These are phyloP conservation scores for Hirtodrosophila histrioides DNA, from an alignment of 2,888 invertebrate genomes.

Conservation along the genomic window DNA sequence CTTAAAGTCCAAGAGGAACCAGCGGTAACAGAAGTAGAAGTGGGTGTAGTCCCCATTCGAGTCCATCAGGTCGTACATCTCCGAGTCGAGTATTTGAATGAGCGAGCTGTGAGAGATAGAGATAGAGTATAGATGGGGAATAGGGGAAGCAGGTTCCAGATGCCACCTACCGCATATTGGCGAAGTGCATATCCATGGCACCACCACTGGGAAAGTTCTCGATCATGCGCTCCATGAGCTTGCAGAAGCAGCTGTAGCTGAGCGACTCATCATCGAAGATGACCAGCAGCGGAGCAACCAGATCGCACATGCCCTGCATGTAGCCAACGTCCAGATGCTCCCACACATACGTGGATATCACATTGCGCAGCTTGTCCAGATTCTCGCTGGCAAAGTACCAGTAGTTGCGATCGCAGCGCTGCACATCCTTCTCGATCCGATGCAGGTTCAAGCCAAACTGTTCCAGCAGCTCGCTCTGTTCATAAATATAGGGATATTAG, in stretches of 20 bases:
- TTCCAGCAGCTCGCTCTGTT: conserved; percentile 92
- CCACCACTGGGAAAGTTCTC: conserved; percentile 96
- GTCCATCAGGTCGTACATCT: conserved; percentile 97
- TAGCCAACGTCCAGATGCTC: conserved; percentile 97
- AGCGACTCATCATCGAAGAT: conserved; percentile 96
- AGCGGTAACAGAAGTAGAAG: conserved; percentile 98
- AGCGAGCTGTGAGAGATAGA: conserved; percentile 86
- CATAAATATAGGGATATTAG: conserved; percentile 62
- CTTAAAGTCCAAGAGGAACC: conserved; percentile 98
- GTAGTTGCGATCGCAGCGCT: conserved; percentile 96
- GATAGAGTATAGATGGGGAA: too few species aligned
- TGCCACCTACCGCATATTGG: conserved; percentile 91
- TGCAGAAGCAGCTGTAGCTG: conserved; percentile 95
- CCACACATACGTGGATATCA: conserved; percentile 97
- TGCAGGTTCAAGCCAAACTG: conserved; percentile 95
- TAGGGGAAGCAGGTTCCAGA: background rate
- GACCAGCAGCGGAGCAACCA: conserved; percentile 96
- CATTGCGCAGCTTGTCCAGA: conserved; percentile 95
- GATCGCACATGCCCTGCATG: conserved; percentile 99
- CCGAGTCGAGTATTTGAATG: conserved; percentile 95
- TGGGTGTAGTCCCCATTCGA: conserved; percentile 98
- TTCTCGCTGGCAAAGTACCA: conserved; percentile 96
- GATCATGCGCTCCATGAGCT: conserved; percentile 94
- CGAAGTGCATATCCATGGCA: conserved; percentile 98
- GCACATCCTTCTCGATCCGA: conserved; percentile 98